These are phyloP conservation scores for Corvus moneduloides DNA, from an alignment of 2,113 vertebrate genomes.

Conservation along the genomic window DNA sequence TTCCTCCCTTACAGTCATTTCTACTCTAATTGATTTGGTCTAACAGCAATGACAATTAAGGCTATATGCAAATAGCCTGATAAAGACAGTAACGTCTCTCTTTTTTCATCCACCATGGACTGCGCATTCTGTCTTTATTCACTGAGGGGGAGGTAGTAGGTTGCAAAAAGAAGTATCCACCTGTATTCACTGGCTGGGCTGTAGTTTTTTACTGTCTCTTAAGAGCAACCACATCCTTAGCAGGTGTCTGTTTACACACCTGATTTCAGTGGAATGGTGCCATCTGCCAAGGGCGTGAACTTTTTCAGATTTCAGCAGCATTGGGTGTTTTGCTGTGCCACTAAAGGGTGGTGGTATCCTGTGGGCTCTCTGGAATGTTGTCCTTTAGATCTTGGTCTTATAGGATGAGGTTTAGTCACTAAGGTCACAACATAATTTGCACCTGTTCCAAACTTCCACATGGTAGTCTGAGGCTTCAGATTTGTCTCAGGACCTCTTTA, in stretches of 20 bases:
- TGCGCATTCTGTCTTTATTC: not conserved
- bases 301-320: not conserved
- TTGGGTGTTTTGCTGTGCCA: not conserved
- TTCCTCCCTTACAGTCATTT: conserved; percentile 72
- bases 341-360: not conserved
- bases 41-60: conserved; percentile 62
- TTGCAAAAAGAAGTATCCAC: conserved; percentile 46
- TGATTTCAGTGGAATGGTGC: conserved; percentile 43
- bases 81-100: conserved; percentile 50
- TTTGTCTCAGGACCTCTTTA: not conserved
- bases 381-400: not conserved
- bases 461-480: not conserved
- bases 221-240: conserved; percentile 60
- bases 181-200: conserved; percentile 38
- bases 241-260: conserved; percentile 59
- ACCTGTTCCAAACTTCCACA: not conserved
- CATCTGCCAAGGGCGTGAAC: conserved; percentile 35
- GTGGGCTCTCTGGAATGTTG: not conserved
- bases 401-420: not conserved
- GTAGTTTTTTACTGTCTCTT: conserved; percentile 54
- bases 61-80: conserved; percentile 63
- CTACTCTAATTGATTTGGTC: conserved; percentile 61
- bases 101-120: conserved; percentile 29
- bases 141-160: conserved; percentile 21
- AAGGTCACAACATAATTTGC: not conserved